Evolutionary conservation across 37 sponge, comb jelly and placozoan species (phyloP).

Genomic region (Lycopodina hypogea): DNA sequence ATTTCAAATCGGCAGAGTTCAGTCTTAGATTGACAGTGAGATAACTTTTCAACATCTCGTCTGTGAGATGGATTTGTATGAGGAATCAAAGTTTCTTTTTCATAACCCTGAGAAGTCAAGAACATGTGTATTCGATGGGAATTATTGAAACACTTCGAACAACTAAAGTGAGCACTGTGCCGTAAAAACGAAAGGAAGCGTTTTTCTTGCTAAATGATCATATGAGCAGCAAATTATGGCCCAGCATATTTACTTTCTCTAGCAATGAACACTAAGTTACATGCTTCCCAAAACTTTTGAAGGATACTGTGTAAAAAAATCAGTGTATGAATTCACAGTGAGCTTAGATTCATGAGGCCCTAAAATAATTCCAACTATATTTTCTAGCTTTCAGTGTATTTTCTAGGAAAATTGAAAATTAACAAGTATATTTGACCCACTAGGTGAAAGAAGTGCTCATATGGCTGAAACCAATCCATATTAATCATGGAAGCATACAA

Average conservation of each 20-base stretch:
- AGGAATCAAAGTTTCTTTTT: constrained; percentile 15
- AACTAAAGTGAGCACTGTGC: constrained; percentile 26
- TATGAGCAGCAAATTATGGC: constrained; percentile 37
- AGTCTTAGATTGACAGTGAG: neutral
- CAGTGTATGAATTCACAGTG: constrained; percentile 43
- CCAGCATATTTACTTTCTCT: constrained; percentile 10
- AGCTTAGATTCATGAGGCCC: constrained; percentile 52
- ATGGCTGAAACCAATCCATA: constrained; percentile 59
- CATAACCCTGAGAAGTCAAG: constrained; percentile 37
- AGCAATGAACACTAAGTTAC: constrained; percentile 14
- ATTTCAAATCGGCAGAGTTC: neutral
- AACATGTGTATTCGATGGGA: neutral
- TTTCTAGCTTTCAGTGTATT: constrained; percentile 37
- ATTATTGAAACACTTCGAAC: constrained; percentile 15
- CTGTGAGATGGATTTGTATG: neutral
- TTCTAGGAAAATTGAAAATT: constrained; percentile 51
- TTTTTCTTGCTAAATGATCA: constrained; percentile 56
- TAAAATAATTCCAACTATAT: constrained; percentile 58
- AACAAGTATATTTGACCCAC: constrained; percentile 56
- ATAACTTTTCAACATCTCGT: neutral
- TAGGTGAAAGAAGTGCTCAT: constrained; percentile 22
- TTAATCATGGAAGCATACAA: constrained; percentile 27
- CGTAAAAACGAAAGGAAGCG: constrained; percentile 44
- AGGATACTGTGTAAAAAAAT: constrained; percentile 39
- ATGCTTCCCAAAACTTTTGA: constrained; percentile 26